These are phyloP conservation scores for Chelidonichthys spinosus DNA, from an alignment of 2,797 vertebrate species.

Conservation along the genomic window DNA sequence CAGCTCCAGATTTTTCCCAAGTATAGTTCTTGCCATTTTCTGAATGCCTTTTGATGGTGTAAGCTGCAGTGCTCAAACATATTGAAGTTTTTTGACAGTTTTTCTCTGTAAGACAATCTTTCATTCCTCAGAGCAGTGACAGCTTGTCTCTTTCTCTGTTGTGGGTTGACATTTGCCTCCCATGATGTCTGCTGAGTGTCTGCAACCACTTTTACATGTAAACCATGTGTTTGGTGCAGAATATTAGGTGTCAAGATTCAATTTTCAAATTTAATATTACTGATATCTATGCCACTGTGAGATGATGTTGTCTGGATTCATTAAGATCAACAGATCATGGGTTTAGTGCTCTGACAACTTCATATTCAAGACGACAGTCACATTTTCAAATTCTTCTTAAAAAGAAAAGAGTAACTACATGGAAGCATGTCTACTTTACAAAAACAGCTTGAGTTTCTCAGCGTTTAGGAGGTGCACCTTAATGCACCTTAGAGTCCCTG, in stretches of 20 bases:
- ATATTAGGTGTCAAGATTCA: conserved; percentile 14
- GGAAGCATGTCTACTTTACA: no score
- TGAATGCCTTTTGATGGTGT: conserved; percentile 10
- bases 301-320: no score
- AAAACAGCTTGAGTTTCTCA: no score
- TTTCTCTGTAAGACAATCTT: conserved; percentile 48
- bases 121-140: conserved; percentile 60
- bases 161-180: conserved; percentile 63
- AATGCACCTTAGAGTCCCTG: no score
- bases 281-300: no score
- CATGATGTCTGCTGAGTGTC: conserved; percentile 54
- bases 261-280: no score
- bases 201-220: conserved; percentile 46
- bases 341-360: no score
- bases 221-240: conserved; percentile 36
- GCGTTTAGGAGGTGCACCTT: no score
- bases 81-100: conserved; percentile 45
- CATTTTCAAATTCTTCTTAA: no score
- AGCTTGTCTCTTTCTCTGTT: conserved; percentile 60
- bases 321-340: no score
- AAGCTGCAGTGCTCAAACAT: conserved; percentile 22
- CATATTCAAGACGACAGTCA: no score
- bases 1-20: not conserved
- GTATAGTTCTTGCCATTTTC: conserved; percentile 12
- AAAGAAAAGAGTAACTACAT: no score